Conservation (phyloP, 2,113 vertebrate genomes). For the Bufo gargarizans region DNA sequence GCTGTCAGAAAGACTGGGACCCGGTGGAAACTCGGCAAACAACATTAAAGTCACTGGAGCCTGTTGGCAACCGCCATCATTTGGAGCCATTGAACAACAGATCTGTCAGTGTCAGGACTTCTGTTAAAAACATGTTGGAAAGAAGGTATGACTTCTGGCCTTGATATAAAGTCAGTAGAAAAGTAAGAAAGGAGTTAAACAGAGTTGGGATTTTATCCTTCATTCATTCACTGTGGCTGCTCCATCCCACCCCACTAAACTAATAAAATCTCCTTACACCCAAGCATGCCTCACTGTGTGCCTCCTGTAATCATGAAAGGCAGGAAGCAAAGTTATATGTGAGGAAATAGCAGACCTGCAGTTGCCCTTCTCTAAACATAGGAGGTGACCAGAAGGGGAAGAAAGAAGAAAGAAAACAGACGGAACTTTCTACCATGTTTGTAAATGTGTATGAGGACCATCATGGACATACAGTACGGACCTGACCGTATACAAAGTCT, state of each 20-base stretch:
- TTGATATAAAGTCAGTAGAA: too few relatives aligned
- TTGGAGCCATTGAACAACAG: too few relatives aligned
- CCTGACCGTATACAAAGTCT: not conserved
- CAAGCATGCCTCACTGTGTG: slow-evolving; percentile 24
- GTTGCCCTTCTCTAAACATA: slow-evolving; percentile 37
- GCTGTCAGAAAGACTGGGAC: too few relatives aligned
- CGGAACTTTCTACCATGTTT: slow-evolving; percentile 20
- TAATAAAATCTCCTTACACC: slow-evolving; percentile 42
- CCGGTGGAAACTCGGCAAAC: too few relatives aligned
- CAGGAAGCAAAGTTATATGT: slow-evolving; percentile 49
- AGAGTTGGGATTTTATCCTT: not conserved
- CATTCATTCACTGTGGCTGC: slow-evolving; percentile 10
- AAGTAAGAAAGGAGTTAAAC: slow-evolving; percentile 5
- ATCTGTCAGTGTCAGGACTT: too few relatives aligned
- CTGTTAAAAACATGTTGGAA: too few relatives aligned
- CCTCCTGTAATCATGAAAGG: slow-evolving; percentile 56
- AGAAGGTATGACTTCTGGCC: too few relatives aligned
- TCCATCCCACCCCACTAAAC: slow-evolving; percentile 29
- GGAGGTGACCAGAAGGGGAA: slow-evolving; percentile 3
- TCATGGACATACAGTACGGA: not conserved
- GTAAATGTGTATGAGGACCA: slow-evolving; percentile 16
- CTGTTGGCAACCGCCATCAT: too few relatives aligned
- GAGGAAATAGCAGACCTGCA: slow-evolving; percentile 53
- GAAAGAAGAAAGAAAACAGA: slow-evolving; percentile 14
- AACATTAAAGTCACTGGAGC: too few relatives aligned